phyloP scores from a whole-genome alignment of 2,797 vertebrate genomes.

The Melanogrammus aeglefinus region DNA sequence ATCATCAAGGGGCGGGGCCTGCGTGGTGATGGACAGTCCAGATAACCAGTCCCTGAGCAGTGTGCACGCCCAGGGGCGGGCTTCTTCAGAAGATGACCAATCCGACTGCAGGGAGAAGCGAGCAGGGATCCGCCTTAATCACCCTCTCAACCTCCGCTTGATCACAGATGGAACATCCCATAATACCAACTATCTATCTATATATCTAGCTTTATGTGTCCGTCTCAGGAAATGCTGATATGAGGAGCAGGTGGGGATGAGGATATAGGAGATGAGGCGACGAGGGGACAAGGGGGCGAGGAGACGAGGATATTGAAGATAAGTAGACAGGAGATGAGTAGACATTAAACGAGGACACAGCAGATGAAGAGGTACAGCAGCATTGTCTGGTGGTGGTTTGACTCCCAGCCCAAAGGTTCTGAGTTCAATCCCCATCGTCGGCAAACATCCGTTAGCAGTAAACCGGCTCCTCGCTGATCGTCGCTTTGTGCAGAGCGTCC shows the following conservation, averaged over 20 bases:
- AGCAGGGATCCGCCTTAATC: not conserved
- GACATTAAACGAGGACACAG: too few species aligned
- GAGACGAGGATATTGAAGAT: not conserved
- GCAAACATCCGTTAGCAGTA: too few species aligned
- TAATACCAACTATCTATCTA: not conserved
- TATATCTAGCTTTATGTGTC: not conserved
- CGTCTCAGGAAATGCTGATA: too few species aligned
- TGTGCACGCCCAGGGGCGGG: not conserved
- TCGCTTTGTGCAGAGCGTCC: too few species aligned
- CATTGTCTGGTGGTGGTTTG: too few species aligned
- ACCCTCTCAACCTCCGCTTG: not conserved
- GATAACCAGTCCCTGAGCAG: not conserved
- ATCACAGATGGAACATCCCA: not conserved
- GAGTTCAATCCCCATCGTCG: not conserved
- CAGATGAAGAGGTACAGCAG: not conserved
- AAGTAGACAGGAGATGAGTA: not conserved
- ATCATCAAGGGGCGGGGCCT: constrained; percentile 35
- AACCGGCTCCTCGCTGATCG: too few species aligned
- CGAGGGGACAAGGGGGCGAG: not conserved
- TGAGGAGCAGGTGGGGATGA: too few species aligned
- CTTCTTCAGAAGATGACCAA: not conserved
- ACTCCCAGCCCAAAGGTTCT: not conserved
- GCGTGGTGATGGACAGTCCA: not conserved
- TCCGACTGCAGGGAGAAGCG: not conserved
- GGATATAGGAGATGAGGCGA: not conserved